Evolutionary conservation across 2,888 invertebrate genomes (phyloP).

Genomic region (Ceriagrion tenellum): DNA sequence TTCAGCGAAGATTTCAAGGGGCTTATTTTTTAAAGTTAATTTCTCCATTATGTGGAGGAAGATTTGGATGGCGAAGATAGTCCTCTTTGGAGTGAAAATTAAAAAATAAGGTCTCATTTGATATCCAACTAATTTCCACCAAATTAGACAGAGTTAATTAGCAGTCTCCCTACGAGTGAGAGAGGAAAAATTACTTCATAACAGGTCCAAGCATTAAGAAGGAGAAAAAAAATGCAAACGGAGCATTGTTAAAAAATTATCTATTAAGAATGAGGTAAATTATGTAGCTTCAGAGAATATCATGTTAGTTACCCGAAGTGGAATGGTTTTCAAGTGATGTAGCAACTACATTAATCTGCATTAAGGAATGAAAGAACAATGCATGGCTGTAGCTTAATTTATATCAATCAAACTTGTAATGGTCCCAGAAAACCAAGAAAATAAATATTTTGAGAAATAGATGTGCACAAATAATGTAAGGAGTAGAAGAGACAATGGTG

Average conservation of each 20-base stretch:
- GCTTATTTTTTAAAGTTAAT: neutral
- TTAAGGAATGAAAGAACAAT: neutral
- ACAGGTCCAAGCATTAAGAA: neutral
- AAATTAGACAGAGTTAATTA: neutral
- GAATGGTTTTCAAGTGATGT: neutral
- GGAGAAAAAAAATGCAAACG: neutral
- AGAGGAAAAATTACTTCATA: constrained; percentile 2
- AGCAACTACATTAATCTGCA: no score
- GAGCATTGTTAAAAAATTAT: neutral
- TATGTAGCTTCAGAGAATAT: neutral
- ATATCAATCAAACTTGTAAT: no score
- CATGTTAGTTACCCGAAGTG: neutral
- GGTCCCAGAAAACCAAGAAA: no score
- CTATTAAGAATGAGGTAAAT: neutral
- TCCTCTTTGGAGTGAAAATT: no score
- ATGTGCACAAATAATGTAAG: no score
- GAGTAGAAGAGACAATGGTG: no score
- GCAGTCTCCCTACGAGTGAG: neutral
- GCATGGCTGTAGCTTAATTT: neutral
- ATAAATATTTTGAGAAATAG: no score
- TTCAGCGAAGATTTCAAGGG: neutral
- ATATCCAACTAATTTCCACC: neutral
- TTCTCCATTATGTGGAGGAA: neutral
- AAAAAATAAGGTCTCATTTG: neutral
- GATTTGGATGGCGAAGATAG: neutral